Conservation (phyloP, 2,113 vertebrate genomes). For the Odocoileus hemionus region DNA sequence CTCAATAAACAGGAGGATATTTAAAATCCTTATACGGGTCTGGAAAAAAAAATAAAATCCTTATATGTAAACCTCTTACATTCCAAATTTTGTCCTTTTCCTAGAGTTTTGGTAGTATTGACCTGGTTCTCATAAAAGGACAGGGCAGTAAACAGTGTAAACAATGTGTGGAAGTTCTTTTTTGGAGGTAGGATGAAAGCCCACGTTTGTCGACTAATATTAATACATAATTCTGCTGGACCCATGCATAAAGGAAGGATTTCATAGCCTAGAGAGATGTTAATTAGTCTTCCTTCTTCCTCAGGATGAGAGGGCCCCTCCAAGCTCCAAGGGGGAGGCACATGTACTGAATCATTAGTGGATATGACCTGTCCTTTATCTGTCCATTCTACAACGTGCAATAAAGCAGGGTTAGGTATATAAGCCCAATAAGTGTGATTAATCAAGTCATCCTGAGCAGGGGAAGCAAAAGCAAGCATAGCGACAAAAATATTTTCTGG, state of each 20-base stretch:
- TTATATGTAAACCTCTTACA: not conserved
- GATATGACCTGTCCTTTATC: not conserved
- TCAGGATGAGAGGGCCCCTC: not conserved
- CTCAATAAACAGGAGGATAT: not conserved
- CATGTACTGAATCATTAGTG: not conserved
- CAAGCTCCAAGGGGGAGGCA: not conserved
- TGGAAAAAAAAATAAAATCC: not conserved
- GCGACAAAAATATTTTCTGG: not conserved
- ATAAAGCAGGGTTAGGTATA: not conserved
- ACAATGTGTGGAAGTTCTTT: not conserved
- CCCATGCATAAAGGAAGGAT: not conserved
- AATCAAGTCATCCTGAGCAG: not conserved
- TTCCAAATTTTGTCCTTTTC: not conserved
- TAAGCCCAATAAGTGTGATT: not conserved
- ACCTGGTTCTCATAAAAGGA: not conserved
- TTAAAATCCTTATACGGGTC: not conserved
- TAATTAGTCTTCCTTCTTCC: not conserved
- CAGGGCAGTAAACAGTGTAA: not conserved
- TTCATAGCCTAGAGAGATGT: not conserved
- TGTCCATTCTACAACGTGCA: not conserved
- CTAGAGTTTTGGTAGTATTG: not conserved
- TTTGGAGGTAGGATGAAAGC: not conserved
- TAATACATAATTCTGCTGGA: not conserved
- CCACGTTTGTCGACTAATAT: not conserved
- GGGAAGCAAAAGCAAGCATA: not conserved